Evolutionary conservation across 1,140 invertebrate genomes (phyloP), one percentile per base, ranked within the genome.

Genomic region (Drosophila teissieri): DNA sequence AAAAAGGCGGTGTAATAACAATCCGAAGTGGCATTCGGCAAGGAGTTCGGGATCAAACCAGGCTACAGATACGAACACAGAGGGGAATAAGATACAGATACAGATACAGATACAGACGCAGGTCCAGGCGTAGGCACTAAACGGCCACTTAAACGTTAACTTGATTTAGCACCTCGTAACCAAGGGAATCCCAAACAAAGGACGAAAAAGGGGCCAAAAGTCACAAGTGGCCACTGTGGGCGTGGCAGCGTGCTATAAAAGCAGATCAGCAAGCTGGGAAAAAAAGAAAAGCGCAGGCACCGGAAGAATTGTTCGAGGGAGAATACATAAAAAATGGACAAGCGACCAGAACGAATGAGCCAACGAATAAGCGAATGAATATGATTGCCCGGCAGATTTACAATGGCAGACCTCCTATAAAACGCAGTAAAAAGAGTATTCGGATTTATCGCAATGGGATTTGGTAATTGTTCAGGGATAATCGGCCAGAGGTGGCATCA

Each of bases 161-260:
- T 88, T 88, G 83, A 88, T 89, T 88, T 88, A 88, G 83, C 83
- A 88, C 83, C 79, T 88, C 83, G 84, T 88, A 80, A 88, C 76
- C 53, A 31, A 74, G 51, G 7, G 27, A 76, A 40, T n/a, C 39
- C 36, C 49, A 15, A 65, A 57, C 55, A 56, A 67, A 68, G 48
- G 51, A 24, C n/a, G n/a, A 56, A 48, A 44, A 52, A 40, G 34
- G 19, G 56, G n/a, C 19, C 45, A 60, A 65, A 61, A 48, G 49
- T 72, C 54, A 64, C 37, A 54, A 60, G 49, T 69, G 49, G 64
- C 52, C 45, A 27, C 36, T 19, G 55, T 45, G 54, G 80, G 65
- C 53, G 57, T 49, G 49, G 58, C 69, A 56, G 15, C 56, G 36
- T 27, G 77, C 73, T 19, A 85, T 85, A 82, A 85, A 84, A 78